phyloP scores from a whole-genome alignment of 1,140 invertebrate genomes.

The Drosophila setifemur region DNA sequence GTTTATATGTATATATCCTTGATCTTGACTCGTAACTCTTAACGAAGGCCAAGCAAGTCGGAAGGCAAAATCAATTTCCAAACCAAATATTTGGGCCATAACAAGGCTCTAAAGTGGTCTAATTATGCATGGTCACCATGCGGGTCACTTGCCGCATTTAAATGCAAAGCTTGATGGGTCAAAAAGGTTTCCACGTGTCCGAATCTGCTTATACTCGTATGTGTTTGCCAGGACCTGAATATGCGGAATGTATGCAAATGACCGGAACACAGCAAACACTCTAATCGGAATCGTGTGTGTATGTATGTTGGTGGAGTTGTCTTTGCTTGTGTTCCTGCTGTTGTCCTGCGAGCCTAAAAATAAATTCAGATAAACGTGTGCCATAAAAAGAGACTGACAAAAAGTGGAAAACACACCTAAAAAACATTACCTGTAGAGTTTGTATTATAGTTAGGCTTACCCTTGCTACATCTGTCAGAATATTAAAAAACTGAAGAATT shows the following conservation, averaged over 20 bases:
- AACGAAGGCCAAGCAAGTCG: not conserved
- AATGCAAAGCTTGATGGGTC: conserved; percentile 48
- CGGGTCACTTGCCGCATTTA: conserved; percentile 48
- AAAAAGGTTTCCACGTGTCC: conserved; percentile 45
- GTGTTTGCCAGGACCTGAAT: not conserved
- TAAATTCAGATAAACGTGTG: not conserved
- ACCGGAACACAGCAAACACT: conserved; percentile 39
- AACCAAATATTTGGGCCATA: conserved; percentile 40
- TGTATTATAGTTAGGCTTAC: not conserved
- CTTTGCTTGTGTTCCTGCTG: conserved; percentile 3
- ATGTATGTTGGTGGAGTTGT: conserved; percentile 16
- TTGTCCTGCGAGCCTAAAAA: conserved; percentile 9
- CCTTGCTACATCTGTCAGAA: too few species aligned
- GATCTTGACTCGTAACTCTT: conserved; percentile 5
- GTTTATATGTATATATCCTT: not conserved
- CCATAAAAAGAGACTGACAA: conserved; percentile 1
- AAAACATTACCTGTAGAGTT: too few species aligned
- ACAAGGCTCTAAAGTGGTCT: conserved; percentile 34
- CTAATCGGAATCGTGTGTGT: conserved; percentile 41
- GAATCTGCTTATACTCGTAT: not conserved
- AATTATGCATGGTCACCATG: conserved; percentile 55
- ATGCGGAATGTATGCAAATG: conserved; percentile 32
- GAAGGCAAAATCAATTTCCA: conserved; percentile 34
- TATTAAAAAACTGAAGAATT: too few species aligned
- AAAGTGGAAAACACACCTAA: not conserved